Conservation (phyloP, 2,797 vertebrate species). For the Arnoldichthys spilopterus region DNA sequence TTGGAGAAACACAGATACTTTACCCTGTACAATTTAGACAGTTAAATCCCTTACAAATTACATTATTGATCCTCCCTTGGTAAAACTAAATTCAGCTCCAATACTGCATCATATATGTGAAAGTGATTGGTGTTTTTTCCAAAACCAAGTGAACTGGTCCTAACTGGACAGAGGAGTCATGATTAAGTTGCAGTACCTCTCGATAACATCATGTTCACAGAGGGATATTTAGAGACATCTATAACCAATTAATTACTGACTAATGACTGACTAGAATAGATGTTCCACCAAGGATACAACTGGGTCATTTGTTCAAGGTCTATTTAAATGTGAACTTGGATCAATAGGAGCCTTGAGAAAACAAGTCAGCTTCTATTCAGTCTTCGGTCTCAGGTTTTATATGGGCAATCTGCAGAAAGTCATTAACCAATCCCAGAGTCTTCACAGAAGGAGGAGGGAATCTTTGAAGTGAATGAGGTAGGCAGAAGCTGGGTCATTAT, state of each 20-base stretch:
- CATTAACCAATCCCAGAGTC: slow-evolving; percentile 33
- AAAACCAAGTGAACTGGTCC: neutral
- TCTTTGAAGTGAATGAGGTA: slow-evolving; percentile 50
- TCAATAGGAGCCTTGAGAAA: slow-evolving; percentile 68
- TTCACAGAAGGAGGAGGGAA: slow-evolving; percentile 36
- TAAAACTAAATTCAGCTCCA: neutral
- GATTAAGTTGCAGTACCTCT: slow-evolving; percentile 28
- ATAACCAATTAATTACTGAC: slow-evolving; percentile 67
- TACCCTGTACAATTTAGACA: neutral
- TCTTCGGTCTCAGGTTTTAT: slow-evolving; percentile 54
- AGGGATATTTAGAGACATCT: slow-evolving; percentile 49
- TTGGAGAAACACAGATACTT: neutral
- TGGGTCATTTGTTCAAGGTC: slow-evolving; percentile 75
- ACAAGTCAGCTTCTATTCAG: slow-evolving; percentile 62
- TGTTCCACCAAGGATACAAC: slow-evolving; percentile 68
- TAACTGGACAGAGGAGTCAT: slow-evolving; percentile 4
- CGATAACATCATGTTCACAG: slow-evolving; percentile 27
- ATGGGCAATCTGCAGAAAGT: slow-evolving; percentile 44
- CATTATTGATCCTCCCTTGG: neutral
- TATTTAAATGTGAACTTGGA: slow-evolving; percentile 70
- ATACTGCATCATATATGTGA: neutral
- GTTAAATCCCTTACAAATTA: neutral
- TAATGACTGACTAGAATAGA: slow-evolving; percentile 66
- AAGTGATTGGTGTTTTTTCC: neutral
- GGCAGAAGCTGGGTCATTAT: slow-evolving; percentile 54